Percentiles rank a stretch among this genome's conserved stretches.
These are phyloP conservation scores for Reinhardtius hippoglossoides DNA, from an alignment of 2,113 vertebrate genomes.

Conservation along the genomic window DNA sequence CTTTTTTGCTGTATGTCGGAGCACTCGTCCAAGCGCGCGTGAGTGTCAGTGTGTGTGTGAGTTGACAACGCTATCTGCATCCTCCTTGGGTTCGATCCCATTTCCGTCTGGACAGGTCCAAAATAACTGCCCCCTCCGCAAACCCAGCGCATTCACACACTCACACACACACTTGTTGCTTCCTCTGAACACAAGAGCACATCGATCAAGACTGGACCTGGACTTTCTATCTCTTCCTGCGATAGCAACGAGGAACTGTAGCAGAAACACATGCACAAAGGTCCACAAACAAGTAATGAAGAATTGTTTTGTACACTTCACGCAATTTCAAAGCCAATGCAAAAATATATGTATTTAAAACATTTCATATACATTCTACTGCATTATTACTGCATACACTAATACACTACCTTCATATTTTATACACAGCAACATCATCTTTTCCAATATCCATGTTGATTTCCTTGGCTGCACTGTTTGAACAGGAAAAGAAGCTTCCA, in stretches of 20 bases:
- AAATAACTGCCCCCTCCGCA: constrained; percentile 85
- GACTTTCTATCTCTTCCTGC: constrained; percentile 90
- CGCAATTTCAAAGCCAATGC: too few species aligned
- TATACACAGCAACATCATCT: too few species aligned
- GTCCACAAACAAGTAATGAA: constrained; percentile 8
- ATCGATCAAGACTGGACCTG: constrained; percentile 89
- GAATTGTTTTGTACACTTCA: neutral
- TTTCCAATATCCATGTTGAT: too few species aligned
- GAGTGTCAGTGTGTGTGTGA: constrained; percentile 16
- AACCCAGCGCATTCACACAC: constrained; percentile 46
- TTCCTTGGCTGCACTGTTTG: constrained; percentile 72
- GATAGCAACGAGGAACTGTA: constrained; percentile 46
- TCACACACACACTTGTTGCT: constrained; percentile 81
- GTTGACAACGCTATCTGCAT: constrained; percentile 85
- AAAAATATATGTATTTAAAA: too few species aligned
- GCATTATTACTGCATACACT: too few species aligned
- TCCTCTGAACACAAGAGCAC: constrained; percentile 87
- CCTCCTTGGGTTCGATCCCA: constrained; percentile 86
- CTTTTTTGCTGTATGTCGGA: constrained; percentile 23
- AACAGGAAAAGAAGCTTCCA: constrained; percentile 69
- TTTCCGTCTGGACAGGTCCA: constrained; percentile 89
- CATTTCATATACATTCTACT: too few species aligned
- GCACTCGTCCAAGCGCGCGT: constrained; percentile 7
- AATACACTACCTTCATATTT: too few species aligned
- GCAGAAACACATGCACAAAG: constrained; percentile 26